Evolutionary conservation across 2,113 vertebrate species (phyloP).

Genomic region (Suncus etruscus): DNA sequence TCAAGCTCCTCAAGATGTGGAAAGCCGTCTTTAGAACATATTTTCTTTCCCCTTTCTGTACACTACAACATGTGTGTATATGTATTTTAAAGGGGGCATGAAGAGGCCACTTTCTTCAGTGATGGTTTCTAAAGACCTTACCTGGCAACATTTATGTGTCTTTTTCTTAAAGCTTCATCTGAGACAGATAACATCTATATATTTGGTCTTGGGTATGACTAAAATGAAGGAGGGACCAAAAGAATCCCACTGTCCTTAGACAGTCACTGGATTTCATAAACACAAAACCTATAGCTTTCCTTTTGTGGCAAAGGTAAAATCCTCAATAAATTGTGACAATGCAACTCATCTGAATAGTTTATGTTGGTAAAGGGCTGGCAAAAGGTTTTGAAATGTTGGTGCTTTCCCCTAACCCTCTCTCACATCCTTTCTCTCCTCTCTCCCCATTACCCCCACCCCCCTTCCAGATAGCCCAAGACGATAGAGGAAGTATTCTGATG

Average conservation of each 20-base stretch:
- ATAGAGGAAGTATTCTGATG: conserved; percentile 60
- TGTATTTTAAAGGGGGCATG: conserved; percentile 66
- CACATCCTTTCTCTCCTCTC: too few relatives aligned
- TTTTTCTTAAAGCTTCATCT: conserved; percentile 65
- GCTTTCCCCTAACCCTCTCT: neutral
- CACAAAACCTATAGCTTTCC: conserved; percentile 59
- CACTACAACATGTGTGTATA: neutral
- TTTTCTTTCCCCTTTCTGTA: neutral
- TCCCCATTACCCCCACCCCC: neutral
- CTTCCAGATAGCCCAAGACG: neutral
- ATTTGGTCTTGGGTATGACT: conserved; percentile 81
- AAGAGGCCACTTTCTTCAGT: conserved; percentile 75
- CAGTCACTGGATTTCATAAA: conserved; percentile 53
- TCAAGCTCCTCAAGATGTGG: neutral
- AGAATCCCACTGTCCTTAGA: conserved; percentile 62
- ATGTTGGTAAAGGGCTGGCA: conserved; percentile 71
- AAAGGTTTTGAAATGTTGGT: conserved; percentile 71
- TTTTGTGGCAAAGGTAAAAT: conserved; percentile 70
- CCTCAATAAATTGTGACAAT: conserved; percentile 70
- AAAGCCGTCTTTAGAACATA: neutral
- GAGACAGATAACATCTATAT: conserved; percentile 78
- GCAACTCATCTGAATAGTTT: conserved; percentile 74
- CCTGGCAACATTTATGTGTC: conserved; percentile 68
- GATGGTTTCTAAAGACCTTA: conserved; percentile 76
- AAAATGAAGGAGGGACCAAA: conserved; percentile 75